phyloP scores from a whole-genome alignment of 2,113 vertebrate species.

The Aptenodytes patagonicus region DNA sequence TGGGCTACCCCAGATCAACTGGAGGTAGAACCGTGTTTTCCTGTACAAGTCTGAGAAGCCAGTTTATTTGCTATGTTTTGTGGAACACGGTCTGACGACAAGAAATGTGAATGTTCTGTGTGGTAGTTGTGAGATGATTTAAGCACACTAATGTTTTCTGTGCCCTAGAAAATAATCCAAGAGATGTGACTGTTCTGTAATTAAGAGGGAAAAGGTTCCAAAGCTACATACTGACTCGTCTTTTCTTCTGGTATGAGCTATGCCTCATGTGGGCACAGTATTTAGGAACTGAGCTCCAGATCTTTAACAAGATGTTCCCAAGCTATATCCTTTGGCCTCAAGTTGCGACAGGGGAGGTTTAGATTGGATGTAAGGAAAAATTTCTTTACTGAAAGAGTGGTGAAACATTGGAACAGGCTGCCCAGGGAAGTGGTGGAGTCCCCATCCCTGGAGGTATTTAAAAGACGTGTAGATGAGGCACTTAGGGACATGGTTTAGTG shows the following conservation, averaged over 20 bases:
- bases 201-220: not conserved
- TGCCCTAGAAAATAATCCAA: not conserved
- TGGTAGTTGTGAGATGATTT: not conserved
- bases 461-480: too few relatives aligned
- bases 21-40: not conserved
- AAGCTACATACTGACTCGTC: not conserved
- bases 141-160: not conserved
- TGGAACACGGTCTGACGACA: accelerated
- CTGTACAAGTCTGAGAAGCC: not conserved
- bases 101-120: not conserved
- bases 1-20: not conserved
- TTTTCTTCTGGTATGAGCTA: not conserved
- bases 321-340: not conserved
- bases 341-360: too few relatives aligned
- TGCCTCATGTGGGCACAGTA: not conserved
- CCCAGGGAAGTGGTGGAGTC: too few relatives aligned
- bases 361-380: too few relatives aligned
- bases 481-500: too few relatives aligned
- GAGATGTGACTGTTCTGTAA: not conserved
- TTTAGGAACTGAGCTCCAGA: not conserved
- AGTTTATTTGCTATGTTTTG: not conserved
- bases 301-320: not conserved
- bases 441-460: too few relatives aligned
- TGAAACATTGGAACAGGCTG: too few relatives aligned
- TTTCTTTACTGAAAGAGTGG: too few relatives aligned